Conservation (phyloP, 2,888 invertebrate species). For the Spialia ferax region DNA sequence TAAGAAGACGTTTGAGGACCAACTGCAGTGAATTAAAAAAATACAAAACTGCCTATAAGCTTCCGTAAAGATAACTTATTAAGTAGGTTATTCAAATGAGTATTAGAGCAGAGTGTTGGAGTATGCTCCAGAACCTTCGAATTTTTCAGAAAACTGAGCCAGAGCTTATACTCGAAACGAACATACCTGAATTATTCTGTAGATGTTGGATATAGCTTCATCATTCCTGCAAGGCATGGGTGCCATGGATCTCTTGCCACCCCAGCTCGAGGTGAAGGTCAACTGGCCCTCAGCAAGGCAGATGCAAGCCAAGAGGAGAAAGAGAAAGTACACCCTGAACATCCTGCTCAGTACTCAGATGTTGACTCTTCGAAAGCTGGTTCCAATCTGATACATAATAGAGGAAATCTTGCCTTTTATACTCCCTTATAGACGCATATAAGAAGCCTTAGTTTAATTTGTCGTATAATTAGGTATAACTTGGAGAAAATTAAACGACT, state of each 20-base stretch:
- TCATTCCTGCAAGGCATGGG: constrained; percentile 68
- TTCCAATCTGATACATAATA: constrained; percentile 48
- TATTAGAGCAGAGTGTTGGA: no score
- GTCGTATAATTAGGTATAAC: constrained; percentile 32
- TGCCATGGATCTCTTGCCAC: constrained; percentile 68
- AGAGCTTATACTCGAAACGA: no score
- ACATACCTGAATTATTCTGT: constrained; percentile 72
- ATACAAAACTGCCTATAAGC: no score
- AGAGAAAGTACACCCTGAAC: constrained; percentile 58
- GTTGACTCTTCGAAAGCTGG: background rate
- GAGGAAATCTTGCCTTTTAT: constrained; percentile 30
- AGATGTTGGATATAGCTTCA: constrained; percentile 67
- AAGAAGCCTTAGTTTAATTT: constrained; percentile 33
- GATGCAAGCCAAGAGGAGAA: constrained; percentile 63
- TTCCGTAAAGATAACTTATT: no score
- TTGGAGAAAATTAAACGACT: constrained; percentile 26
- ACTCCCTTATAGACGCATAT: constrained; percentile 16
- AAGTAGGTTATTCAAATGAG: no score
- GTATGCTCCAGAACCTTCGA: no score
- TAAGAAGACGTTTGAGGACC: no score
- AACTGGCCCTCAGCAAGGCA: constrained; percentile 75
- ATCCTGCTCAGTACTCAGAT: constrained; percentile 50
- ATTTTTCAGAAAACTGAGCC: no score
- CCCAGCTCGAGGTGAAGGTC: constrained; percentile 87
- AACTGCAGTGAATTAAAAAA: no score